These are phyloP conservation scores for Apodemia duryi DNA, from an alignment of 2,888 invertebrate genomes.

Conservation along the genomic window DNA sequence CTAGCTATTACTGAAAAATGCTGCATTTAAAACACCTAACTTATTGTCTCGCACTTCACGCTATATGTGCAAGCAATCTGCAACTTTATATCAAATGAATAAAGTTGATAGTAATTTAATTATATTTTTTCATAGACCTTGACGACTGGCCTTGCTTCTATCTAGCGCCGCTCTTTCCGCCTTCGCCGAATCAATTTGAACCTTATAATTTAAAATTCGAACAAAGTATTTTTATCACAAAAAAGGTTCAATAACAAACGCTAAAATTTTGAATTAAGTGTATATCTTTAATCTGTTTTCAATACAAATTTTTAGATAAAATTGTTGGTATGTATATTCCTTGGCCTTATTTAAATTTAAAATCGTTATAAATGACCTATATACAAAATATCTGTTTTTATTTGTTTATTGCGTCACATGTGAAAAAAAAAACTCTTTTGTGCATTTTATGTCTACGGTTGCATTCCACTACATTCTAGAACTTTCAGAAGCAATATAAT, in stretches of 20 bases:
- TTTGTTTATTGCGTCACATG: no score
- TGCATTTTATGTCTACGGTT: neutral
- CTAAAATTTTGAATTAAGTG: constrained; percentile 9
- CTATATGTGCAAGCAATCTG: constrained; percentile 34
- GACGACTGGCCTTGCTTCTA: constrained; percentile 68
- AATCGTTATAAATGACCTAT: neutral
- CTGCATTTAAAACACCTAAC: constrained; percentile 68
- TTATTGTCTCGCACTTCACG: constrained; percentile 61
- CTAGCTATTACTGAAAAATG: constrained; percentile 74
- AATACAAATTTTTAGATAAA: neutral
- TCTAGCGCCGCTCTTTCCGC: constrained; percentile 76
- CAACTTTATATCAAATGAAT: constrained; percentile 39
- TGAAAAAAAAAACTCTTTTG: neutral
- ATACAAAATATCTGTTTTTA: neutral
- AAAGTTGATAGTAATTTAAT: constrained; percentile 38
- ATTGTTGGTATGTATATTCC: neutral
- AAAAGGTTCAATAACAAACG: constrained; percentile 15
- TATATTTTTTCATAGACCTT: constrained; percentile 55
- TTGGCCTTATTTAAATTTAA: constrained; percentile 4
- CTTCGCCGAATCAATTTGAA: constrained; percentile 74
- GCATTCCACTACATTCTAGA: neutral
- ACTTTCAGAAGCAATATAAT: constrained; percentile 4
- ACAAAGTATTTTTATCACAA: constrained; percentile 37
- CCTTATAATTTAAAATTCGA: constrained; percentile 55
- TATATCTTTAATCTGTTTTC: neutral